Evolutionary conservation across 1,140 invertebrate species (phyloP), one percentile per base, ranked within the genome.

Genomic region (Drosophila murphyi): DNA sequence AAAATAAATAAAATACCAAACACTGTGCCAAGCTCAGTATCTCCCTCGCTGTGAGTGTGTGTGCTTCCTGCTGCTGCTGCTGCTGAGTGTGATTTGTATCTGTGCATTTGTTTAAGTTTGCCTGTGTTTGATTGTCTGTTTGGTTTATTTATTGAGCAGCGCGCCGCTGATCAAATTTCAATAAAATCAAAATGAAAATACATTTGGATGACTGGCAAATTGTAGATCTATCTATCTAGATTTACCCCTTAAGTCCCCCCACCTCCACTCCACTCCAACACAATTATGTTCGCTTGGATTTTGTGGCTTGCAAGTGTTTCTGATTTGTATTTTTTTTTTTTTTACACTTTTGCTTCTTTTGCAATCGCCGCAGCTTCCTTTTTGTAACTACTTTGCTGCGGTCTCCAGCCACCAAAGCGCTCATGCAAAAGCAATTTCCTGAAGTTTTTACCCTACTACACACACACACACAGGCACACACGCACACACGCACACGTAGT

Each of bases 371-470:
- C 72, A 80, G 80, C 85, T 87, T 88, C 85, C 83, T 73, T 70
- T 80, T 69, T 77, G 71, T 63, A 80, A 73, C 70, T 69, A 57
- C 72, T 67, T 64, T 60, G 71, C 48, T 63, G 20, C n/a, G 47
- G 45, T 62, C 20, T 31, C 69, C 63, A 37, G 29, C 56, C 65
- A 50, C 68, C 68, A 76, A 76, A 50, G 75, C 78, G 72, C 71
- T 89, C 85, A 89, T 85, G 85, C 85, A 88, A 88, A 88, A 88
- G 85, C 85, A 88, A 88, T 88, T 88, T 88, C 85, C 85, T 88
- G 85, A 78, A 85, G 77, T 83, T 80, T 83, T 88, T 83, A 70
- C 64, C 65, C 71, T 41, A 48, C 80, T 31, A 56, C 39, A 54
- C 12, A 29, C 41, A 6, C n/a, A 59, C 5, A 50, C 20, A 54